Conservation (phyloP, 2,888 invertebrate genomes). For the Stenchaetothrips biformis region DNA sequence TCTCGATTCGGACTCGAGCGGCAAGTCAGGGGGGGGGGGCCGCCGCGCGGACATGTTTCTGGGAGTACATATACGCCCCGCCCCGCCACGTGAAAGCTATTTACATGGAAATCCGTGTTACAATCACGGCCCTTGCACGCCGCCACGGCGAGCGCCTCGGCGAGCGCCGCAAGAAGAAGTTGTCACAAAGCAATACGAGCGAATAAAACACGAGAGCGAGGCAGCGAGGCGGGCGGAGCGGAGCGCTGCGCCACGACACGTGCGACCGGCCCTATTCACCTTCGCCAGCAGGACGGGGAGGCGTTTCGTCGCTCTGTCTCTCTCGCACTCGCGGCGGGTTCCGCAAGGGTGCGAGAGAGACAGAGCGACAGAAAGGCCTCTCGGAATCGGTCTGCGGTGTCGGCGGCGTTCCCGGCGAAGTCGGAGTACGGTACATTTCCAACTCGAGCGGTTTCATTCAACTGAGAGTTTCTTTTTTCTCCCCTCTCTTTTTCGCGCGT, state of each 20-base stretch:
- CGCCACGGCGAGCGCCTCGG: not conserved
- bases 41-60: not conserved
- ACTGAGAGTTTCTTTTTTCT: too few species aligned
- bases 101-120: constrained; percentile 25
- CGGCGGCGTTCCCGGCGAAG: too few species aligned
- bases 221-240: not conserved
- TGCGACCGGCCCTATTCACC: not conserved
- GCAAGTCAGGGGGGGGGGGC: not conserved
- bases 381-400: too few species aligned
- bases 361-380: too few species aligned
- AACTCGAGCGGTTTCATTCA: too few species aligned
- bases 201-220: constrained; percentile 2
- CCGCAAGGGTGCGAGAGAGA: too few species aligned
- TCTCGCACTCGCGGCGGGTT: too few species aligned
- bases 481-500: too few species aligned
- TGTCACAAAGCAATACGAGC: constrained; percentile 24
- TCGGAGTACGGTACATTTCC: too few species aligned
- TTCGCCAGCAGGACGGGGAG: too few species aligned
- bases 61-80: not conserved
- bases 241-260: not conserved
- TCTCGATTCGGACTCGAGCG: not conserved
- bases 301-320: too few species aligned
- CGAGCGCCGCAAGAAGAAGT: too few species aligned
- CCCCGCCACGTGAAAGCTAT: constrained; percentile 12
- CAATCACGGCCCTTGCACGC: constrained; percentile 13